These are phyloP conservation scores for Zaprionus taronus DNA, from an alignment of 1,140 invertebrate species.

Conservation along the genomic window DNA sequence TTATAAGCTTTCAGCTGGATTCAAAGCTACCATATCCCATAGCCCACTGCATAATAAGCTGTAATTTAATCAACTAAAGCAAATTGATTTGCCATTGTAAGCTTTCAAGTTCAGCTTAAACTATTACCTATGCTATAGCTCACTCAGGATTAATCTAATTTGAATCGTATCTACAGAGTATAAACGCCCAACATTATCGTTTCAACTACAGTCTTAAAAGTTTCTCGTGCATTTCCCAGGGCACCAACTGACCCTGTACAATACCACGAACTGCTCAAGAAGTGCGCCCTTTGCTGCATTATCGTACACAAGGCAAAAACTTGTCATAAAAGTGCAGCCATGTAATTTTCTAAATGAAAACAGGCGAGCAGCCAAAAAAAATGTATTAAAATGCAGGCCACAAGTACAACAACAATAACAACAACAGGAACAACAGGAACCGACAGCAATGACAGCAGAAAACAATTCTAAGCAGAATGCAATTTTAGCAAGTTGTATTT, in stretches of 20 bases:
- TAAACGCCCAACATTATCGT: neutral
- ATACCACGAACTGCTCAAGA: slow-evolving; percentile 11
- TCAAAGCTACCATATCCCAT: neutral
- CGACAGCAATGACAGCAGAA: slow-evolving; percentile 3
- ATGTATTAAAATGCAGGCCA: slow-evolving; percentile 51
- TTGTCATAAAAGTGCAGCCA: slow-evolving; percentile 52
- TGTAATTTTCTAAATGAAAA: slow-evolving; percentile 72
- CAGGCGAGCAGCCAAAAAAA: slow-evolving; percentile 34
- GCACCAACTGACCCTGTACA: neutral
- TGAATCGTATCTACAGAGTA: too few species aligned
- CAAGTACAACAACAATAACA: slow-evolving; percentile 29
- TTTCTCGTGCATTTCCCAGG: neutral
- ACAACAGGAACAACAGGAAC: slow-evolving; percentile 8
- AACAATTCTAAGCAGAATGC: slow-evolving; percentile 52
- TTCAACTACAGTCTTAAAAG: neutral
- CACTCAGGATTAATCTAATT: too few species aligned
- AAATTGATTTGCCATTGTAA: neutral
- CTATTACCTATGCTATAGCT: too few species aligned
- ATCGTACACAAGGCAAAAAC: slow-evolving; percentile 24
- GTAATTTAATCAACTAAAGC: neutral
- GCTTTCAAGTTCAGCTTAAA: neutral
- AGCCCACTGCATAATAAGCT: too few species aligned
- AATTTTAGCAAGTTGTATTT: slow-evolving; percentile 61
- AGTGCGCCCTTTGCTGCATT: slow-evolving; percentile 31
- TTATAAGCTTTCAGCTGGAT: neutral